Base-by-base conservation (phyloP, 2,888 invertebrate species). In the Lepidochitona cinerea region DNA sequence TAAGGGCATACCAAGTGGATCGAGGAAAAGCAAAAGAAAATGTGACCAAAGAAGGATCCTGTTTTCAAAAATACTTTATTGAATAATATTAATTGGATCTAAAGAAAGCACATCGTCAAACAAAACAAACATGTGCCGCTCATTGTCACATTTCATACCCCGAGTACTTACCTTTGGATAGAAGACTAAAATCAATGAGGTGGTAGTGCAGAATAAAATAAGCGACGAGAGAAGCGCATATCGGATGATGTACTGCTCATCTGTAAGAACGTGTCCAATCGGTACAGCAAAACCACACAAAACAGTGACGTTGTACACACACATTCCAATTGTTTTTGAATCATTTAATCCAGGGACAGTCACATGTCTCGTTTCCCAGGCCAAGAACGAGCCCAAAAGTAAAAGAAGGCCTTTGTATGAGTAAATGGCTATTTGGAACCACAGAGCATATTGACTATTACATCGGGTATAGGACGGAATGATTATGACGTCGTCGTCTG, bases 251-350 rank as follows among this genome's bases (percentile, higher is more conserved):
- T 71, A 64, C 35, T 71, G 64, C 4, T 64, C 64, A 37, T 71
- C 67, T 12, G 67, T 68, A 14, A 70, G 33, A 7, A 67, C 37
- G 37, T 66, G 29, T 9, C 71, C 49, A n/a, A 75, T 49, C 5
- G 72, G 69, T n/a, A 70, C 54, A 35, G 66, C 73, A 32, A 75
- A 71, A 1, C 66, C 37, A 26, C 71, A 64, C 23, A 75, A 59
- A 35, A 76, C 65, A 0, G 69, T 33, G n/a, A 70, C 68, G 66
- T 75, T 77, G 66, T 77, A 77, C 73, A 77, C 72, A 37, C 75
- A 77, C 37, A 73, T 70, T 7, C 75, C 75, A 1, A 77, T 77
- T 29, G 59, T 70, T 68, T 77, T 68, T 2, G 77, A 77, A 54
- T 77, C 77, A 37, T 77, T 77, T 68, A 77, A 54, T 14, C 67